phyloP scores from a whole-genome alignment of 1,140 invertebrate species.

The Caenorhabditis latens region DNA sequence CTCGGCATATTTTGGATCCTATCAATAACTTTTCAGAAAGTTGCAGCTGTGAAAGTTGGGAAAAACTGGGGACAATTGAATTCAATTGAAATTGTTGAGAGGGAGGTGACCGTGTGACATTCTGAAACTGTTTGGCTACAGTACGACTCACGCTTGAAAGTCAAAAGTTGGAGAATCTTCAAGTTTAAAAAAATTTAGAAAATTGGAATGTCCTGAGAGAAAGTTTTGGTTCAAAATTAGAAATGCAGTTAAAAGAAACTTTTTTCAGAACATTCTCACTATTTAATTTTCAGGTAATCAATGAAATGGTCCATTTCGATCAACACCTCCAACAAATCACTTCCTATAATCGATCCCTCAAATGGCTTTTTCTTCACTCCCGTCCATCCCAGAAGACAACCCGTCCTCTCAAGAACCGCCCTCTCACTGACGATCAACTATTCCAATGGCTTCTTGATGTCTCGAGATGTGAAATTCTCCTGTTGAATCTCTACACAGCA shows the following conservation, averaged over 20 bases:
- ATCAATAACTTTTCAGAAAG: too few species aligned
- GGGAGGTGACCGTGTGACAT: background rate
- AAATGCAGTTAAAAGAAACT: too few species aligned
- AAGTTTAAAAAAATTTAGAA: too few species aligned
- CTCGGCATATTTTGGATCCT: too few species aligned
- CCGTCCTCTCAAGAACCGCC: slow-evolving; percentile 32
- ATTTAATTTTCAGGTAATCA: slow-evolving; percentile 15
- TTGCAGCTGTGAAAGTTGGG: too few species aligned
- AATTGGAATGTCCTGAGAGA: too few species aligned
- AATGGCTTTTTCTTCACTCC: slow-evolving; percentile 57
- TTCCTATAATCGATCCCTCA: slow-evolving; percentile 16
- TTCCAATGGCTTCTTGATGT: slow-evolving; percentile 35
- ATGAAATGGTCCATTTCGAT: slow-evolving; percentile 27
- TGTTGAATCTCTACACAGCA: slow-evolving; percentile 2
- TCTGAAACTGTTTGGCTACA: too few species aligned
- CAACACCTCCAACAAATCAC: slow-evolving; percentile 7
- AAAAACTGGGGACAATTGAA: too few species aligned
- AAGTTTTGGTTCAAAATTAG: too few species aligned
- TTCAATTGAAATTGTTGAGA: background rate
- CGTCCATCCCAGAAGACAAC: background rate
- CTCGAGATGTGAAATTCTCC: slow-evolving; percentile 9
- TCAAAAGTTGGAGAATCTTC: too few species aligned
- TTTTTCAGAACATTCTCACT: background rate
- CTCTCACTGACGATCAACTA: slow-evolving; percentile 2
- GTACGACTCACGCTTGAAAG: too few species aligned